phyloP scores from a whole-genome alignment of 2,797 vertebrate genomes.

The Melanotaenia trifasciata region DNA sequence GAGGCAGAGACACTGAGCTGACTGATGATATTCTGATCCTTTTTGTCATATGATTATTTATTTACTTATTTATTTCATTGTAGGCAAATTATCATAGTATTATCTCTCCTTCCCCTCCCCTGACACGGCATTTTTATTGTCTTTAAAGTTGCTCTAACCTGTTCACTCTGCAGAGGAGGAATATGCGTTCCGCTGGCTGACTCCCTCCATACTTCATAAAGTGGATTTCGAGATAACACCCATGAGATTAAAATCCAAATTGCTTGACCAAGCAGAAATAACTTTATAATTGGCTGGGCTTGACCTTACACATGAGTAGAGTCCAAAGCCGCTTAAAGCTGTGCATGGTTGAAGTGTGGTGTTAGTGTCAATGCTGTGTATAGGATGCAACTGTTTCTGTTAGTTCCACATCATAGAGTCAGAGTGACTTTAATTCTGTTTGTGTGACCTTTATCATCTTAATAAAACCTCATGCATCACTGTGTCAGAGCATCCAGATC shows the following conservation, averaged over 20 bases:
- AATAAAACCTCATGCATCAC: not conserved
- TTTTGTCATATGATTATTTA: conserved; percentile 40
- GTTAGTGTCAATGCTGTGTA: not conserved
- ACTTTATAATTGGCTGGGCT: conserved; percentile 62
- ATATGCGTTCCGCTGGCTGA: conserved; percentile 29
- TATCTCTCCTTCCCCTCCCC: conserved; percentile 15
- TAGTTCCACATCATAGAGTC: not conserved
- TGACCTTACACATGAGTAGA: conserved; percentile 50
- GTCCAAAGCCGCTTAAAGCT: conserved; percentile 43
- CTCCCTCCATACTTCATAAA: conserved; percentile 46
- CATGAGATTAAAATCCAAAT: conserved; percentile 75
- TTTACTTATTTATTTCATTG: conserved; percentile 22
- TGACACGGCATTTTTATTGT: conserved; percentile 16
- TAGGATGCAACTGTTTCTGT: conserved; percentile 24
- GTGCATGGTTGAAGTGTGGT: conserved; percentile 22
- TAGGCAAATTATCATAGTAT: conserved; percentile 38
- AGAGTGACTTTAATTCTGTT: not conserved
- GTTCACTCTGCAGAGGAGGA: conserved; percentile 15
- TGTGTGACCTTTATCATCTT: not conserved
- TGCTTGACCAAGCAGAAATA: conserved; percentile 70
- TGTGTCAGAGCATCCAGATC: conserved; percentile 6
- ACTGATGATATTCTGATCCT: conserved; percentile 39
- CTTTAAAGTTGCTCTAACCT: conserved; percentile 15
- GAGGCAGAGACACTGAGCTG: conserved; percentile 20
- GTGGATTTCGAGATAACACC: conserved; percentile 68